These are phyloP conservation scores for Criorhina ranunculi DNA, from an alignment of 2,888 invertebrate genomes.

Conservation along the genomic window DNA sequence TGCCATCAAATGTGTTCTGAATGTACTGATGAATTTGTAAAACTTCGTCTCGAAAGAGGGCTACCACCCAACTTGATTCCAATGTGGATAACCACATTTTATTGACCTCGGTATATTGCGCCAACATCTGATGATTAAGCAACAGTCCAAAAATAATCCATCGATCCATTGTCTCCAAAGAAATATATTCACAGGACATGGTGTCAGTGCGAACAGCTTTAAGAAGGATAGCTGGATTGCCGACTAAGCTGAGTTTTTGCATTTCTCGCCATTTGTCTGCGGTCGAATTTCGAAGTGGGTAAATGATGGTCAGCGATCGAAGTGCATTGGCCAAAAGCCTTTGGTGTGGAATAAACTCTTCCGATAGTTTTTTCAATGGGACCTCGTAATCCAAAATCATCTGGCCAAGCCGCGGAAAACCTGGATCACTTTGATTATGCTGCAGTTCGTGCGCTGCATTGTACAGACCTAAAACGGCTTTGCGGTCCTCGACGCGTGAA, in stretches of 20 bases:
- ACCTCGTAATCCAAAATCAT: slow-evolving; percentile 99
- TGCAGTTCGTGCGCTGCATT: slow-evolving; percentile 99
- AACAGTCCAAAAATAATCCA: slow-evolving; percentile 98
- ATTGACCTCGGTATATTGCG: slow-evolving; percentile 91
- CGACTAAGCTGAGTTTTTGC: slow-evolving; percentile 96
- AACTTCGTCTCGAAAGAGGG: slow-evolving; percentile 98
- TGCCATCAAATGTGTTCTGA: slow-evolving; percentile 95
- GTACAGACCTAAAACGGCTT: slow-evolving; percentile 97
- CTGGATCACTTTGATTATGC: slow-evolving; percentile 94
- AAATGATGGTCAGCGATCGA: slow-evolving; percentile 94
- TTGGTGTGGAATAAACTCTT: slow-evolving; percentile 98
- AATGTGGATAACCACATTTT: slow-evolving; percentile 96
- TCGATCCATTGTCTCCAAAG: slow-evolving; percentile 96
- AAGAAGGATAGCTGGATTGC: slow-evolving; percentile 96
- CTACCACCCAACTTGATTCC: slow-evolving; percentile 97
- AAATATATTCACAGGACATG: slow-evolving; percentile 98
- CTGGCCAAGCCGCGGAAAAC: slow-evolving; percentile 98
- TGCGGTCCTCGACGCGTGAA: slow-evolving; percentile 99
- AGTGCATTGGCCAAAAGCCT: slow-evolving; percentile 94
- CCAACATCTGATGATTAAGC: slow-evolving; percentile 94
- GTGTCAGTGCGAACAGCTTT: slow-evolving; percentile 98
- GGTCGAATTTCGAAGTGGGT: slow-evolving; percentile 94
- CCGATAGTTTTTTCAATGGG: slow-evolving; percentile 96
- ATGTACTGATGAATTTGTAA: slow-evolving; percentile 97
- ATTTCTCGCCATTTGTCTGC: slow-evolving; percentile 98